Evolutionary conservation across 2,797 vertebrate genomes (phyloP).

Genomic region (Myotis daubentonii): DNA sequence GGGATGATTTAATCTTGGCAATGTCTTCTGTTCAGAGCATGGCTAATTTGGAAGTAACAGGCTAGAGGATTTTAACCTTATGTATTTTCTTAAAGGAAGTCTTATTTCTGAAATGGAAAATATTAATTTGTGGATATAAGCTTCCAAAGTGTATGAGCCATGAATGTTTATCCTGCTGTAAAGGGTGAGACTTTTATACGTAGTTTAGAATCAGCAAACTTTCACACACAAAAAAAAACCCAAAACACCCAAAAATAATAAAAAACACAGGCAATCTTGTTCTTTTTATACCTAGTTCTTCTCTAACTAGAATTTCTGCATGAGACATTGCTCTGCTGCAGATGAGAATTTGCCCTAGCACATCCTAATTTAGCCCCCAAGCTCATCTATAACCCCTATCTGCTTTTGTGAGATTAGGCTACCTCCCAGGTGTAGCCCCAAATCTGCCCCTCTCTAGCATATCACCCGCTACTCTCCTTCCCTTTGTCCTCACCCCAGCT

Average conservation of each 20-base stretch:
- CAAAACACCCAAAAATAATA: not conserved
- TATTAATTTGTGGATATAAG: not conserved
- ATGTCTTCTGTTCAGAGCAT: not conserved
- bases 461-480: not conserved
- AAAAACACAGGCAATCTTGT: not conserved
- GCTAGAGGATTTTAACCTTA: not conserved
- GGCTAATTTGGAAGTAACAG: conserved; percentile 20
- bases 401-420: not conserved
- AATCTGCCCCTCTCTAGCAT: not conserved
- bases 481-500: not conserved
- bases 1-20: not conserved
- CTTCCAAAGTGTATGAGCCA: not conserved
- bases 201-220: conserved; percentile 41
- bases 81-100: conserved; percentile 45
- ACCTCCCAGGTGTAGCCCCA: not conserved
- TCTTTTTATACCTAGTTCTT: conserved; percentile 4
- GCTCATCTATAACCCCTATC: not conserved
- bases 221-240: not conserved
- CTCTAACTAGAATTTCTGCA: not conserved
- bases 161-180: not conserved
- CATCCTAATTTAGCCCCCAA: not conserved
- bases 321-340: not conserved
- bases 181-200: not conserved
- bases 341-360: not conserved
- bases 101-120: conserved; percentile 37